Evolutionary conservation across 2,113 vertebrate species (phyloP).

Genomic region (Andinoacara biseriatus): DNA sequence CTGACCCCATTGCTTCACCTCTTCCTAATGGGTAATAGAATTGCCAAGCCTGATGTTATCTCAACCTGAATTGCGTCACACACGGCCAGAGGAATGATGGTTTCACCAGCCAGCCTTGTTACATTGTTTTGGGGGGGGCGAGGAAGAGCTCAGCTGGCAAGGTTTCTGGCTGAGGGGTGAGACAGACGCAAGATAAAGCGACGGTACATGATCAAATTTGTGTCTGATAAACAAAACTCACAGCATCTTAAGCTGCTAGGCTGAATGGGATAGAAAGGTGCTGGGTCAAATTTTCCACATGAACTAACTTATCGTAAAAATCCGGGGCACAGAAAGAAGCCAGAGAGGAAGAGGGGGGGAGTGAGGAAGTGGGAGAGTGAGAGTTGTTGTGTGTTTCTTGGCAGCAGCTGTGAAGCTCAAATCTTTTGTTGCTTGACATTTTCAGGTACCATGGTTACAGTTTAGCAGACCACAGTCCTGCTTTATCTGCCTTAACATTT

Average conservation of each 20-base stretch:
- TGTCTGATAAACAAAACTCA: not conserved
- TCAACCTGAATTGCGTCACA: slow-evolving; percentile 45
- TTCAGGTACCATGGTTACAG: slow-evolving; percentile 75
- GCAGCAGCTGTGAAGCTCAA: slow-evolving; percentile 54
- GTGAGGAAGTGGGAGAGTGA: slow-evolving; percentile 20
- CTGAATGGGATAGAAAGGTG: slow-evolving; percentile 13
- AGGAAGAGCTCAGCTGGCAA: slow-evolving; percentile 34
- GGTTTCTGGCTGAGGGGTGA: slow-evolving; percentile 10
- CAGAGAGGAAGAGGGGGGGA: slow-evolving; percentile 49
- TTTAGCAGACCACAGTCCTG: slow-evolving; percentile 40
- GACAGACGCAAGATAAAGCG: not conserved
- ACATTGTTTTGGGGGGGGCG: slow-evolving; percentile 19
- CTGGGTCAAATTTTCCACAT: slow-evolving; percentile 24
- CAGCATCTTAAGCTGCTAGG: not conserved
- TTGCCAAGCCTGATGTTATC: slow-evolving; percentile 64
- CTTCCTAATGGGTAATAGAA: slow-evolving; percentile 36
- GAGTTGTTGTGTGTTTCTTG: slow-evolving; percentile 60
- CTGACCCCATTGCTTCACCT: slow-evolving; percentile 37
- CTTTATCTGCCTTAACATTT: slow-evolving; percentile 51
- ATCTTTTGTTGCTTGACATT: slow-evolving; percentile 79
- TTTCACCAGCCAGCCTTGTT: slow-evolving; percentile 25
- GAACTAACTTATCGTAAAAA: slow-evolving; percentile 46
- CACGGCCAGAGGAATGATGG: slow-evolving; percentile 37
- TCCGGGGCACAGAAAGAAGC: slow-evolving; percentile 1
- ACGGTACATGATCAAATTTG: not conserved